Base-by-base conservation (phyloP, 1,140 invertebrate species). In the Ladona fulva region DNA sequence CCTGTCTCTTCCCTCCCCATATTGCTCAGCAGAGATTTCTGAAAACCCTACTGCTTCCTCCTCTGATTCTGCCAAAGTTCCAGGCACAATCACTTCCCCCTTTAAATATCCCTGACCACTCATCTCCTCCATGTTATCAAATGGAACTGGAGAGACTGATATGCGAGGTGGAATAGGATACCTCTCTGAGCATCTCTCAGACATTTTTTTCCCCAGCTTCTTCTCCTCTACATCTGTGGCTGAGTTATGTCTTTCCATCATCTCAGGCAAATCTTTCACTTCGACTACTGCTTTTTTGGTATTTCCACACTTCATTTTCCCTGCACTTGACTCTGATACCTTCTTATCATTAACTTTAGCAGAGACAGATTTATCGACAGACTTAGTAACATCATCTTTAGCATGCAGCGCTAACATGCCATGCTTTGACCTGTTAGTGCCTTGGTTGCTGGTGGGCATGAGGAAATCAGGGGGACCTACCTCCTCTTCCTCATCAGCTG, bases 1-100 rank as follows among this genome's bases (percentile, higher is more conserved):
- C 77, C 86, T 86, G 74, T 82, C 77, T 6, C 81, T 82, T 77
- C 82, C 84, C 16, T 84, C 83, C 12, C 52, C n/a, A 19, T 6
- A 22, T 16, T 66, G 3, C 3, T 6, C 12, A 66, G 14, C 52
- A 66, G 14, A 16, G 14, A 1, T 6, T 3, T 66, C 52, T 22
- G 14, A 66, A 19, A 3, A 3, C 1, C 14, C n/a, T 6, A 22
- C 12, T 66, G 52, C 12, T 22, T 12, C n/a, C 16, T 66, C 12
- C 3, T 66, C 52, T 66, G 14, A 16, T 66, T 66, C 52, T 19
- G 10, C 44, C 44, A 19, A 52, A 19, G 52, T 19, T 12, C 5
- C 14, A 66, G 12, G 12, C 14, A 16, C 52, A 66, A 66, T 66
- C 14, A 66, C 52, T 6, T 19, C 52, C 52, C 52, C n/a, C 29